Base-by-base conservation (phyloP, 2,888 invertebrate species). In the Macrosiphum euphorbiae region DNA sequence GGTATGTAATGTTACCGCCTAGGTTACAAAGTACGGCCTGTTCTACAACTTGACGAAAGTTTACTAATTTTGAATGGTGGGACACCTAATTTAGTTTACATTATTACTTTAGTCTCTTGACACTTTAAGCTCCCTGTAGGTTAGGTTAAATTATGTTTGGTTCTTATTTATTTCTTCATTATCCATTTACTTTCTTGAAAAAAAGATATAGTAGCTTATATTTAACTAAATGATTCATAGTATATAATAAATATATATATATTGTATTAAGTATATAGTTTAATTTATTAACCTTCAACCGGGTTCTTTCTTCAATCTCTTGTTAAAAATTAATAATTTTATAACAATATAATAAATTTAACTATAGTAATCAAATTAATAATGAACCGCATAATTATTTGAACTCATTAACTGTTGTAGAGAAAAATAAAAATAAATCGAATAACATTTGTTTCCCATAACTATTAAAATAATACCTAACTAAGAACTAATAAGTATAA, bases 381-480 rank as follows among this genome's bases (percentile, higher is more conserved):
- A 88, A 52, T 88, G 88, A 88, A 88, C 35, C 24, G 88, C 2
- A 24, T 88, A 52, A 88, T 88, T 88, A 88, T 88, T 88, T 88
- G 35, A 52, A 55, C 55, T 52, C 24, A 11, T 11, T 52, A 47
- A 8, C 3, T 16, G 10, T 16, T 52, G 20, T 52, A 55, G 52
- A n/a, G 35, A 35, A n/a, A 41, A n/a, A 87, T n/a, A 52, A 35
- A 50, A 87, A 50, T 50, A 28, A 86, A 47, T 41, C 24, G 41
- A 84, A 85, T 84, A 84, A 84, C 8, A 85, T 11, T 8, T 67
- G 67, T n/a, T n/a, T 67, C 7, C 5, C 7, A n/a, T 67, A 16
- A n/a, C 5, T 67, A 67, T n/a, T n/a, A n/a, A 67, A 67, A 13
- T 61, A 28, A 28, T 61, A 61, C 26, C 28, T 28, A 61, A 61